phyloP scores from a whole-genome alignment of 2,797 vertebrate genomes.

The Hypotaenidia okinawae region DNA sequence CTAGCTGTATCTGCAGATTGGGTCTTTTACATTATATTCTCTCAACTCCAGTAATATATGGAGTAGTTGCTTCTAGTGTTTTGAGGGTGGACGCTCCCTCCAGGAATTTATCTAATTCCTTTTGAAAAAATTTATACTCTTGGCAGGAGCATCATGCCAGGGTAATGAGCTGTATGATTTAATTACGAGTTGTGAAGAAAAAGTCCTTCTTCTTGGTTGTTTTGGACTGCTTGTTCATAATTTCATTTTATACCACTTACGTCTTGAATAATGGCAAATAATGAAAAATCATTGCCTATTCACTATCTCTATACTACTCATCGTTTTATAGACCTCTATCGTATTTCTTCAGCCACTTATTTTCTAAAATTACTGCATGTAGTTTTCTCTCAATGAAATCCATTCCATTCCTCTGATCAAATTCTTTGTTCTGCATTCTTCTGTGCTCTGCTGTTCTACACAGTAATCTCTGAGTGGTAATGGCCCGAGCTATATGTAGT shows the following conservation, averaged over 20 bases:
- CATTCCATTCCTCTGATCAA: background rate
- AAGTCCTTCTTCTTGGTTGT: slow-evolving; percentile 53
- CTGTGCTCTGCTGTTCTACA: background rate
- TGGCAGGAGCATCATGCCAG: slow-evolving; percentile 25
- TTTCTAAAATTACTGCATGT: background rate
- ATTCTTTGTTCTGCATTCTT: background rate
- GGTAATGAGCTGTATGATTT: slow-evolving; percentile 68
- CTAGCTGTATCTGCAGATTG: background rate
- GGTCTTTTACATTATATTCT: background rate
- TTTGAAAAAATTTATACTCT: slow-evolving; percentile 33
- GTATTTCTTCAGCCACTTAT: slow-evolving; percentile 37
- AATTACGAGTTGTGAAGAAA: slow-evolving; percentile 55
- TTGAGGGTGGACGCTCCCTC: slow-evolving; percentile 15
- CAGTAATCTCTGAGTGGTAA: background rate
- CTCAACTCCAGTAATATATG: background rate
- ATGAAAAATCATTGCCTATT: slow-evolving; percentile 69
- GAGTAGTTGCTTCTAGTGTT: background rate
- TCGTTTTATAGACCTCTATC: slow-evolving; percentile 28
- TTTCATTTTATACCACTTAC: slow-evolving; percentile 63
- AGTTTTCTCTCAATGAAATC: background rate
- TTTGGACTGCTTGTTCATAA: slow-evolving; percentile 65
- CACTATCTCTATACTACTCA: slow-evolving; percentile 45
- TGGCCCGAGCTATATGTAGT: background rate
- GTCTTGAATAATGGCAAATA: slow-evolving; percentile 61
- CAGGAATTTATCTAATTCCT: slow-evolving; percentile 34